Base-by-base conservation (phyloP, 1,140 invertebrate species). In the Drusus annulatus region DNA sequence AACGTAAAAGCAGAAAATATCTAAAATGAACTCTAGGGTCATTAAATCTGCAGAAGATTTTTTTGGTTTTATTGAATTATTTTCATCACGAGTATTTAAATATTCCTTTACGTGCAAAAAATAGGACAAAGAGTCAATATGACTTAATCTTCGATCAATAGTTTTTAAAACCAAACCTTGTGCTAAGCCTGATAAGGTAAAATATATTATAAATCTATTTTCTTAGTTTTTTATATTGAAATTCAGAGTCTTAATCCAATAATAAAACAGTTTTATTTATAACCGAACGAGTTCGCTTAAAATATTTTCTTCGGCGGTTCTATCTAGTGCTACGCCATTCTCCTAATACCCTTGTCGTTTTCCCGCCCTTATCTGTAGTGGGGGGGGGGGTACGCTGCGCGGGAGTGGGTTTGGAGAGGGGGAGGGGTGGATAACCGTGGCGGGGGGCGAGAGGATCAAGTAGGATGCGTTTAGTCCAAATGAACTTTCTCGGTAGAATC, bases 331-430 rank as follows among this genome's bases (percentile, higher is more conserved):
- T 28, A 28, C 25, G 62, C 62, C 62, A 65, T 65, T 65, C 25
- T n/a, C 62, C 62, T 65, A 65, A 65, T 65, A 65, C 62, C 62
- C 62, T 65, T 65, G 62, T 65, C 62, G 62, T 65, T 65, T 60
- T 65, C 62, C 62, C 62, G 62, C 62, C 62, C 62, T 65, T 65
- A 65, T 65, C 62, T 65, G 21, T 65, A 25, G 62, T 28, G 62
- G 28, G 21, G 62, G n/a, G 21, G 10, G 62, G 13, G 23, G 8
- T 45, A 1, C 0, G 28, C 15, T 25, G 62, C 10, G 15, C 8
- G 1, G 3, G 10, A 2, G 23, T 10, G 60, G 23, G 25, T 1
- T 0, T 7, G 17, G 10, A 10, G 62, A 13, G 23, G 62, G 23
- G 16, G 62, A 13, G 62, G 62, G 25, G 23, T 28, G 10, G 62